These are phyloP conservation scores for Pantelozetes paolii DNA, from an alignment of 2,888 invertebrate genomes.

Conservation along the genomic window DNA sequence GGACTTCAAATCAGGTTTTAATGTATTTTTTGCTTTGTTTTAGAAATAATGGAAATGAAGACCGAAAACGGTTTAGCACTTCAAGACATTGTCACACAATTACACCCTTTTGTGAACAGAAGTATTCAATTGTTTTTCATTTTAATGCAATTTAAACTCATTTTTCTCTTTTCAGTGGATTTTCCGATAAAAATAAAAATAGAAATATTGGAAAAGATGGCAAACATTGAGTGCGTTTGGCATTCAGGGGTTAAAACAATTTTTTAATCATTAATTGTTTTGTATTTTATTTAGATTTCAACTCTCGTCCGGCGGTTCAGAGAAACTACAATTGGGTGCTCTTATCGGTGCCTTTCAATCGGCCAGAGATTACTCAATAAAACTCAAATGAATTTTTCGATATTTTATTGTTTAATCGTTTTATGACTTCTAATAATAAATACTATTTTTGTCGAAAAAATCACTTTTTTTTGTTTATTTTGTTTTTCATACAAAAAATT, in stretches of 20 bases:
- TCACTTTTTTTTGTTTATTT: too few species aligned
- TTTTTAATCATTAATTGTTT: too few species aligned
- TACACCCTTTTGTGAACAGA: conserved; percentile 79
- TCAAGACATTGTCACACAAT: conserved; percentile 84
- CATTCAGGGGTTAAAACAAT: too few species aligned
- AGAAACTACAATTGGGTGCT: conserved; percentile 81
- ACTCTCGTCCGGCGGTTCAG: conserved; percentile 77
- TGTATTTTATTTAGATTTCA: conserved; percentile 58
- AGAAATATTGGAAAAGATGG: conserved; percentile 75
- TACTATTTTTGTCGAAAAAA: too few species aligned
- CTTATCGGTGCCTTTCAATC: conserved; percentile 62
- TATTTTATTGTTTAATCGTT: too few species aligned
- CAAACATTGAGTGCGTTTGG: conserved; percentile 81
- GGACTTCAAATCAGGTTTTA: conserved; percentile 16
- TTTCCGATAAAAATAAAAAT: conserved; percentile 74
- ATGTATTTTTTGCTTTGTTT: conserved; percentile 48
- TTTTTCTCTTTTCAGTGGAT: conserved; percentile 63
- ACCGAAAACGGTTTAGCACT: conserved; percentile 84
- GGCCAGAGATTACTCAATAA: conserved; percentile 41
- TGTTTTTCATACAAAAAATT: too few species aligned
- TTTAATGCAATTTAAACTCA: background rate
- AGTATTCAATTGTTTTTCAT: conserved; percentile 57
- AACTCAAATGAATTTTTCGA: background rate
- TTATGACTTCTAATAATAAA: too few species aligned
- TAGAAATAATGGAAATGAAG: conserved; percentile 68